Conservation (phyloP, 2,797 vertebrate species). For the Periparus ater region DNA sequence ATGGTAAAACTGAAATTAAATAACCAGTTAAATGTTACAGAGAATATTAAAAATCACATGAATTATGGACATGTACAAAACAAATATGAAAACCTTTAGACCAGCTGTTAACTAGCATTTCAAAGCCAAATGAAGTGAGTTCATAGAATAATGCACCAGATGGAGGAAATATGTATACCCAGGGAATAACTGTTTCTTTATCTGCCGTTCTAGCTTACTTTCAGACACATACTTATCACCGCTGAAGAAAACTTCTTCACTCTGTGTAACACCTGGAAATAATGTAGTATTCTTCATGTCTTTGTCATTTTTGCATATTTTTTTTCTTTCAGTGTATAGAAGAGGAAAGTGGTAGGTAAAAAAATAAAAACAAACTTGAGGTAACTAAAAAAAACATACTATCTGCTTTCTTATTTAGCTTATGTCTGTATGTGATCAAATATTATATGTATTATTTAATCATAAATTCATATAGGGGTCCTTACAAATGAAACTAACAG, state of each 20-base stretch:
- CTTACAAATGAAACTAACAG: not conserved
- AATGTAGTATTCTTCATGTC: not conserved
- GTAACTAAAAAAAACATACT: not conserved
- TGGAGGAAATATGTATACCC: slow-evolving; percentile 72
- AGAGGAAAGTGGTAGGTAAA: not conserved
- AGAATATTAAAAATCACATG: slow-evolving; percentile 46
- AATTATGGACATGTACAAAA: slow-evolving; percentile 46
- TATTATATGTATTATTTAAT: not conserved
- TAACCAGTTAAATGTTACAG: slow-evolving; percentile 29
- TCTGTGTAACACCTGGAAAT: not conserved
- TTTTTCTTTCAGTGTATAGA: not conserved
- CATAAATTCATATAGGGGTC: not conserved
- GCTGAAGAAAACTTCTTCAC: not conserved
- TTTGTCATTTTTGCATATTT: not conserved
- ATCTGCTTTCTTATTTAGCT: not conserved
- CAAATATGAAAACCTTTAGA: slow-evolving; percentile 76
- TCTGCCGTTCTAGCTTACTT: slow-evolving; percentile 36
- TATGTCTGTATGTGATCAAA: not conserved
- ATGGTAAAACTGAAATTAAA: slow-evolving; percentile 7
- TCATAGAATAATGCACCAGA: slow-evolving; percentile 79
- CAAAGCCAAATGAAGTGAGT: slow-evolving; percentile 76
- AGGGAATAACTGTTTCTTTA: slow-evolving; percentile 69
- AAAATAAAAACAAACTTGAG: not conserved
- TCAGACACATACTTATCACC: not conserved
- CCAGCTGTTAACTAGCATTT: slow-evolving; percentile 78